Evolutionary conservation across 37 sponge, comb jelly and placozoan genomes (phyloP).

Genomic region (Hormiphora californensis): DNA sequence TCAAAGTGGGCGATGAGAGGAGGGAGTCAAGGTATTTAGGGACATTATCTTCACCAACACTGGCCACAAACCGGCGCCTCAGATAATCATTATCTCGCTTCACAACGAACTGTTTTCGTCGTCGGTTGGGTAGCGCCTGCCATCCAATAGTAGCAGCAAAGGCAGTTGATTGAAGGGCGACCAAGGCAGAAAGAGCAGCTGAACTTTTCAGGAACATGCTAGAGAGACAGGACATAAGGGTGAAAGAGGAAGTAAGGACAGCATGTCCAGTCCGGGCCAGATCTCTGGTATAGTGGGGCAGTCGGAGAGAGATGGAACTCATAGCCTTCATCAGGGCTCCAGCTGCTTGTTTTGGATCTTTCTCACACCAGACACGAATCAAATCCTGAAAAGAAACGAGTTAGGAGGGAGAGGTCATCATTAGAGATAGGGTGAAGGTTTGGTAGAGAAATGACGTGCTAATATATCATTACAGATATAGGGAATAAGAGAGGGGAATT

Average conservation of each 20-base stretch:
- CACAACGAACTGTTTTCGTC: too few species aligned
- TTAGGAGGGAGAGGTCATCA: too few species aligned
- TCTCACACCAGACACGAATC: conserved; percentile 1
- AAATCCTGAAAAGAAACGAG: background rate
- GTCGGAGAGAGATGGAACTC: too few species aligned
- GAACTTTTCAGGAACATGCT: conserved; percentile 29
- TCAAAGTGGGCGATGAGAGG: background rate
- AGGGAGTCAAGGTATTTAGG: background rate
- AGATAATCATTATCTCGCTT: too few species aligned
- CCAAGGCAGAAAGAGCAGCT: background rate
- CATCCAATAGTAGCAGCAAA: background rate
- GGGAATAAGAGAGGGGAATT: background rate
- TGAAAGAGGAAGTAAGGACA: background rate
- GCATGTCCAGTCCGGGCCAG: conserved; percentile 7
- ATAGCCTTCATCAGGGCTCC: background rate
- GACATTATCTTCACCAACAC: background rate
- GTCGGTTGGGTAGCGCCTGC: background rate
- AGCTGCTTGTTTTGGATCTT: conserved; percentile 25
- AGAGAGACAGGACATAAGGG: conserved; percentile 3
- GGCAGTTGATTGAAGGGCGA: background rate
- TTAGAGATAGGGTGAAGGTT: too few species aligned
- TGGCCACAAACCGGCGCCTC: background rate
- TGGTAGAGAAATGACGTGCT: too few species aligned
- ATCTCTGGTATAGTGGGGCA: background rate
- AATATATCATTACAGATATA: too few species aligned